These are phyloP conservation scores for Nyctibius grandis DNA, from an alignment of 2,797 vertebrate genomes.

Conservation along the genomic window DNA sequence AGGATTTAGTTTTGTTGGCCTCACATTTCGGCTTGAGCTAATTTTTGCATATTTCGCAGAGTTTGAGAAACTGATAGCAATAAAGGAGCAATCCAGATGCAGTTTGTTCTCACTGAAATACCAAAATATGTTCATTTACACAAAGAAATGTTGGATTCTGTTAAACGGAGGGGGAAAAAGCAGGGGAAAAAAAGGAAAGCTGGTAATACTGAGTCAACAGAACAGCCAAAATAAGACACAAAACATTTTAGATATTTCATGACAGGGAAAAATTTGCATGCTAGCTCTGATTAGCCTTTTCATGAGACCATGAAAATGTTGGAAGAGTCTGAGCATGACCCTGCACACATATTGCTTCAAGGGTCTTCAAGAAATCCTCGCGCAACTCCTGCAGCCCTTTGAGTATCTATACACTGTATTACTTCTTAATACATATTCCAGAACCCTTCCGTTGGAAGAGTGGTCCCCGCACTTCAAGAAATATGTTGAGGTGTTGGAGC, in stretches of 20 bases:
- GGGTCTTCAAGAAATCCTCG: not conserved
- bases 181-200: fast-evolving
- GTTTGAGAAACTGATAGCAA: not conserved
- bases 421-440: not conserved
- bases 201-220: not conserved
- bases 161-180: not conserved
- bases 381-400: not conserved
- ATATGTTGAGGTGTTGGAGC: too few species aligned
- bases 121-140: not conserved
- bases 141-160: not conserved
- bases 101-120: not conserved
- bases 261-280: not conserved
- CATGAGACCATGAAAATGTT: not conserved
- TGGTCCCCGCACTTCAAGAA: too few species aligned
- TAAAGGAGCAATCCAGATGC: not conserved
- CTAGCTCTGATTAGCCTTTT: not conserved
- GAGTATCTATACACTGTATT: not conserved
- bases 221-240: not conserved
- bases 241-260: not conserved
- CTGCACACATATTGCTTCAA: not conserved
- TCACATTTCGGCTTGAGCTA: not conserved
- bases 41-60: not conserved
- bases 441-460: not conserved
- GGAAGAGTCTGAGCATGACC: not conserved
- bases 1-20: not conserved